Percentiles rank a stretch among this genome's conserved stretches.
phyloP scores from a whole-genome alignment of 2,113 vertebrate genomes.

The Thalassoma bifasciatum region DNA sequence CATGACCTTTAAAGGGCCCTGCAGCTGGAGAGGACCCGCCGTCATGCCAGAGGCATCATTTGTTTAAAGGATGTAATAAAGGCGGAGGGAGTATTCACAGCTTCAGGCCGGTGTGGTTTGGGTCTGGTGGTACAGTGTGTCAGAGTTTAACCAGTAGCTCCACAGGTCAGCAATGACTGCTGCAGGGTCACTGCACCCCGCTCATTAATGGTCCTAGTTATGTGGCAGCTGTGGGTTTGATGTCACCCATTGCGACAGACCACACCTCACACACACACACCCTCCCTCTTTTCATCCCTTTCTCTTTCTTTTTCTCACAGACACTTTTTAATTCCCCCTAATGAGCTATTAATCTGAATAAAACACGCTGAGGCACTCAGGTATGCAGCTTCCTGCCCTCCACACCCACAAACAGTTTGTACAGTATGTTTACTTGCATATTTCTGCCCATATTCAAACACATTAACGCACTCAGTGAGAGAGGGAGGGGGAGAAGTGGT shows the following conservation, averaged over 20 bases:
- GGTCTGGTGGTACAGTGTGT: slow-evolving; percentile 37
- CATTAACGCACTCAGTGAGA: slow-evolving; percentile 29
- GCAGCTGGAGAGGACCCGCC: slow-evolving; percentile 16
- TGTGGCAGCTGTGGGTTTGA: slow-evolving; percentile 78
- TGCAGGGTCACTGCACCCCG: slow-evolving; percentile 70
- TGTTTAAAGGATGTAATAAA: not conserved
- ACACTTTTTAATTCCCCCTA: slow-evolving; percentile 32
- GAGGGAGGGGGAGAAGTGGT: slow-evolving; percentile 27
- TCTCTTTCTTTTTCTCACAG: slow-evolving; percentile 37
- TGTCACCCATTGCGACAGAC: slow-evolving; percentile 68
- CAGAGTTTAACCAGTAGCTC: slow-evolving; percentile 68
- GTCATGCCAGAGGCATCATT: not conserved
- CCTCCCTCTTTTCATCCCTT: slow-evolving; percentile 12
- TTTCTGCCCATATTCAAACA: slow-evolving; percentile 27
- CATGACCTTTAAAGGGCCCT: not conserved
- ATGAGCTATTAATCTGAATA: slow-evolving; percentile 10
- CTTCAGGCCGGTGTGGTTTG: slow-evolving; percentile 6
- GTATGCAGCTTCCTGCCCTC: slow-evolving; percentile 27
- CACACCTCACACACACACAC: slow-evolving; percentile 24
- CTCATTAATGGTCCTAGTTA: slow-evolving; percentile 75
- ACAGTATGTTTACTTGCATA: slow-evolving; percentile 35
- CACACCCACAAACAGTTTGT: slow-evolving; percentile 18
- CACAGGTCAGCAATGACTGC: slow-evolving; percentile 60
- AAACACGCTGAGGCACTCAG: slow-evolving; percentile 14
- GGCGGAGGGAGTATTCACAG: slow-evolving; percentile 4